These are phyloP conservation scores for Cryptotis parvus DNA, from an alignment of 2,113 vertebrate species.

Conservation along the genomic window DNA sequence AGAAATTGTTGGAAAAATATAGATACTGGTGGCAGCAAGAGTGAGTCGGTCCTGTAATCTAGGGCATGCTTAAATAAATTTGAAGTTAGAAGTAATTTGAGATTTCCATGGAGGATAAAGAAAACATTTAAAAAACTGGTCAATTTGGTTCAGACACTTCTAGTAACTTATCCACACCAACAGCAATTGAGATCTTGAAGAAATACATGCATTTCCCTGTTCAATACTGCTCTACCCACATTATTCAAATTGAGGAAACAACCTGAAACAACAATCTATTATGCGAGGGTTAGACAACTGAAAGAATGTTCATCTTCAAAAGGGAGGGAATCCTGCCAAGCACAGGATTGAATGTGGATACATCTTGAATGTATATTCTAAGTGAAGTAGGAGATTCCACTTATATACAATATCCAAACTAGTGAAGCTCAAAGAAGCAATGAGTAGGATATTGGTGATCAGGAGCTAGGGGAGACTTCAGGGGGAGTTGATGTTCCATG, in stretches of 20 bases:
- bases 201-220: not conserved
- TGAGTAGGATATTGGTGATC: not conserved
- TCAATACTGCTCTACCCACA: accelerated
- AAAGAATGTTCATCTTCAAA: not conserved
- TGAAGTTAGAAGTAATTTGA: not conserved
- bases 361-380: not conserved
- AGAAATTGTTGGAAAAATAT: not conserved
- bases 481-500: not conserved
- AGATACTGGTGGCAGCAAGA: not conserved
- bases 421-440: not conserved
- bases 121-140: not conserved
- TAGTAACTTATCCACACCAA: not conserved
- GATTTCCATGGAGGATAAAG: not conserved
- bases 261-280: too few species aligned
- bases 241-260: accelerated
- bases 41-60: not conserved
- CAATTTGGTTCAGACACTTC: accelerated
- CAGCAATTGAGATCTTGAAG: not conserved
- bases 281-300: accelerated
- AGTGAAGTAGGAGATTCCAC: not conserved
- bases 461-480: accelerated
- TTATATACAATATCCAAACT: accelerated
- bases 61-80: not conserved
- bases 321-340: not conserved
- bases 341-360: too few species aligned